These are phyloP conservation scores for Dicranocentrus wangi DNA, from an alignment of 2,888 invertebrate genomes.

Conservation along the genomic window DNA sequence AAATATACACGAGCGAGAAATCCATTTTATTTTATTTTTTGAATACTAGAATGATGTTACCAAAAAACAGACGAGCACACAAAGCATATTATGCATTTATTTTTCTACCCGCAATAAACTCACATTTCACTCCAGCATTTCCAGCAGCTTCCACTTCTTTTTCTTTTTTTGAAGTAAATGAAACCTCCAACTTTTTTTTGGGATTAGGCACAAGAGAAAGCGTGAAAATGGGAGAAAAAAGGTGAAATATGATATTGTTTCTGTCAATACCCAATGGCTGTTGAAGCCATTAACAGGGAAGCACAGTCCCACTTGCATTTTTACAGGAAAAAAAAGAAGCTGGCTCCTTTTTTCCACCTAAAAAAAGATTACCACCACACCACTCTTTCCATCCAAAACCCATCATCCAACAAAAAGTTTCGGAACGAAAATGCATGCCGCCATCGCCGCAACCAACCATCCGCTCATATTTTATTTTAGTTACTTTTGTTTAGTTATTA, in stretches of 20 bases:
- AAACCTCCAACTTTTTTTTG: constrained; percentile 12
- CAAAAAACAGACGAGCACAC: too few species aligned
- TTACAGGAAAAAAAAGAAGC: constrained; percentile 6
- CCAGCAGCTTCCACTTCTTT: too few species aligned
- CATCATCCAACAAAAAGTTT: constrained; percentile 26
- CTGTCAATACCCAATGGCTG: constrained; percentile 64
- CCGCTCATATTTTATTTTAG: constrained; percentile 36
- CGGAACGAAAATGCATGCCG: constrained; percentile 1
- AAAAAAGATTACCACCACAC: constrained; percentile 50
- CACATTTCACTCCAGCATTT: too few species aligned
- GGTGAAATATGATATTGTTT: constrained; percentile 64
- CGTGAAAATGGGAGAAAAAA: constrained; percentile 37
- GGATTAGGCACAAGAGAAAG: constrained; percentile 35
- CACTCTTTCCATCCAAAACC: constrained; percentile 46
- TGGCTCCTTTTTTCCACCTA: not conserved
- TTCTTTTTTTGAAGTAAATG: constrained; percentile 24
- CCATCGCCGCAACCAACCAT: too few species aligned
- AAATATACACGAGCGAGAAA: too few species aligned
- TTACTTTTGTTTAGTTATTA: constrained; percentile 41
- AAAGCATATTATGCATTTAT: too few species aligned
- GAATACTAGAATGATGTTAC: too few species aligned
- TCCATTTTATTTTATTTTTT: too few species aligned
- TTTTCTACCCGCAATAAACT: not conserved
- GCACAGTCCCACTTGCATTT: too few species aligned
- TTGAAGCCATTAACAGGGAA: constrained; percentile 58